Percentiles rank a stretch among this genome's conserved stretches.
These are phyloP conservation scores for Mechanitis messenoides DNA, from an alignment of 2,888 invertebrate species.

Conservation along the genomic window DNA sequence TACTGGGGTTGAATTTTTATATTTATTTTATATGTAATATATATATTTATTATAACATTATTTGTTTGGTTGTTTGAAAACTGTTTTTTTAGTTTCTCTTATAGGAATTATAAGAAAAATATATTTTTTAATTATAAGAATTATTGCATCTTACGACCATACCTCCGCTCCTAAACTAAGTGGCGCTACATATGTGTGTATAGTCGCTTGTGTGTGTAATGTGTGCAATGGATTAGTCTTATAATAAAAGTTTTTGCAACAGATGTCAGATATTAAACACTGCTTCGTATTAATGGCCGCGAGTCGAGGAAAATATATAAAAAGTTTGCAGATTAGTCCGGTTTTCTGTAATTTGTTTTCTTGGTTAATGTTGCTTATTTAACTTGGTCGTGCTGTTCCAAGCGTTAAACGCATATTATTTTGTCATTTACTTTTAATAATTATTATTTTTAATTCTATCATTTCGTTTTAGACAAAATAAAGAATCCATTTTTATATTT, in stretches of 20 bases:
- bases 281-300: constrained; percentile 69
- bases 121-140: constrained; percentile 4
- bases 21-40: neutral
- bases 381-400: constrained; percentile 22
- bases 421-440: constrained; percentile 9
- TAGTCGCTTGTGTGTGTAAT: constrained; percentile 40
- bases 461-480: no score
- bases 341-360: constrained; percentile 45
- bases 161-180: constrained; percentile 66
- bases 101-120: neutral
- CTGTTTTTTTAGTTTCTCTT: no score
- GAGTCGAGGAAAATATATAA: constrained; percentile 70
- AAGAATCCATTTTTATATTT: no score
- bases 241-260: constrained; percentile 77
- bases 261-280: constrained; percentile 77
- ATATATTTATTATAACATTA: no score
- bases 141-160: constrained; percentile 49
- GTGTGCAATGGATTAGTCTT: constrained; percentile 75
- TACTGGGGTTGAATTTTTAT: neutral
- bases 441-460: constrained; percentile 10
- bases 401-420: constrained; percentile 11
- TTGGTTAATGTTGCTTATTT: constrained; percentile 28
- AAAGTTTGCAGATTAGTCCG: constrained; percentile 69
- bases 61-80: no score
- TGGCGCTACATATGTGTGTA: constrained; percentile 57